Evolutionary conservation across 2,888 invertebrate genomes (phyloP).

Genomic region (Thyatira batis): DNA sequence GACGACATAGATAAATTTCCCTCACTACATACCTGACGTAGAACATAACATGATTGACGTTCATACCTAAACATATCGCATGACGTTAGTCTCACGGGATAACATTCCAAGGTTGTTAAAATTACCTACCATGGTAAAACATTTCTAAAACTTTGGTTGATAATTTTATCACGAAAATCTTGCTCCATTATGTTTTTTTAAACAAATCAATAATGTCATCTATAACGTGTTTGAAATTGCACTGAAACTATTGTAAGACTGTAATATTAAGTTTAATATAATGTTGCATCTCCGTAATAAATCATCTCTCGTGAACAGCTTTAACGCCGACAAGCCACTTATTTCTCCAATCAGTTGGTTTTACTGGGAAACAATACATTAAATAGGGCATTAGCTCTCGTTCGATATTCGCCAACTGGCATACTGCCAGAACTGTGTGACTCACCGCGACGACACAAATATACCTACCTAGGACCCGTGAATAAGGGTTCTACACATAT

Average conservation of each 20-base stretch:
- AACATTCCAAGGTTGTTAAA: neutral
- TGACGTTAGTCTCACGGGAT: neutral
- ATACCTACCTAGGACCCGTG: constrained; percentile 39
- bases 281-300: constrained; percentile 29
- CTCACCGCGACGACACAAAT: constrained; percentile 55
- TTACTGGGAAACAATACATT: constrained; percentile 57
- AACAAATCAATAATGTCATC: no score
- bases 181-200: no score
- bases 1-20: neutral
- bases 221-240: neutral
- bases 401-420: constrained; percentile 55
- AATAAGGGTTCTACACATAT: constrained; percentile 34
- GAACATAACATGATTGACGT: neutral
- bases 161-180: no score
- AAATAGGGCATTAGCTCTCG: constrained; percentile 59
- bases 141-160: neutral
- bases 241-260: neutral
- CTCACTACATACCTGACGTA: neutral
- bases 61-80: neutral
- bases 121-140: neutral
- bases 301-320: constrained; percentile 40
- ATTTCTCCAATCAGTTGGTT: constrained; percentile 46
- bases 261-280: constrained; percentile 17
- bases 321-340: constrained; percentile 35
- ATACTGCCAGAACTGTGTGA: constrained; percentile 53